phyloP scores from a whole-genome alignment of 1,140 invertebrate species.

The Chlorops oryzae region DNA sequence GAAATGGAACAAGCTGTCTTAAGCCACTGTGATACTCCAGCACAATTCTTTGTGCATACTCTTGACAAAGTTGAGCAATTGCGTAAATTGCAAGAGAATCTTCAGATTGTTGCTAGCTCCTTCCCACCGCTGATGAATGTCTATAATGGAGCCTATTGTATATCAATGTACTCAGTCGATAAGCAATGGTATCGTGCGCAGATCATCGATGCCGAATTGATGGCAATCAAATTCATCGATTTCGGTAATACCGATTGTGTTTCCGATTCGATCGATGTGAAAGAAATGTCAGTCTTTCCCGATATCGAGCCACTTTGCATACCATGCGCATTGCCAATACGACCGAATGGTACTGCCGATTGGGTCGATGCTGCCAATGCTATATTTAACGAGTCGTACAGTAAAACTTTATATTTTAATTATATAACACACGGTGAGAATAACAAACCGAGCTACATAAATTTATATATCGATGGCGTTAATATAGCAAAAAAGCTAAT shows the following conservation, averaged over 20 bases:
- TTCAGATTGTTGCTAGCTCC: slow-evolving; percentile 53
- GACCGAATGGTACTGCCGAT: slow-evolving; percentile 57
- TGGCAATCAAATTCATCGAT: slow-evolving; percentile 73
- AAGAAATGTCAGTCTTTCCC: slow-evolving; percentile 53
- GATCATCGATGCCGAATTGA: slow-evolving; percentile 66
- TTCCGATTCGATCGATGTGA: slow-evolving; percentile 55
- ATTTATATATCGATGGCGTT: slow-evolving; percentile 56
- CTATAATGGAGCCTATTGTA: slow-evolving; percentile 60
- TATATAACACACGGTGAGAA: slow-evolving; percentile 50
- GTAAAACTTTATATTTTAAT: slow-evolving; percentile 42
- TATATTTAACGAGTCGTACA: slow-evolving; percentile 51
- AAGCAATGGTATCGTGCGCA: slow-evolving; percentile 73
- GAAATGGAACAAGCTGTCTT: slow-evolving; percentile 52
- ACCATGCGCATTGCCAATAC: slow-evolving; percentile 59
- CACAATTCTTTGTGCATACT: slow-evolving; percentile 62
- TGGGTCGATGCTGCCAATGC: slow-evolving; percentile 59
- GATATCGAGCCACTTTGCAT: slow-evolving; percentile 54
- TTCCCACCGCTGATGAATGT: slow-evolving; percentile 52
- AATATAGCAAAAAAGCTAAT: slow-evolving; percentile 59
- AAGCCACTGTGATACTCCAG: slow-evolving; percentile 60
- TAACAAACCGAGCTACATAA: slow-evolving; percentile 52
- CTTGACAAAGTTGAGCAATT: slow-evolving; percentile 50
- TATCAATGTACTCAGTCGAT: slow-evolving; percentile 67
- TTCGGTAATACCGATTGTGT: slow-evolving; percentile 73
- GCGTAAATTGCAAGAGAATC: slow-evolving; percentile 53